phyloP scores from a whole-genome alignment of 1,140 invertebrate species.

The Pseudoatta argentina region DNA sequence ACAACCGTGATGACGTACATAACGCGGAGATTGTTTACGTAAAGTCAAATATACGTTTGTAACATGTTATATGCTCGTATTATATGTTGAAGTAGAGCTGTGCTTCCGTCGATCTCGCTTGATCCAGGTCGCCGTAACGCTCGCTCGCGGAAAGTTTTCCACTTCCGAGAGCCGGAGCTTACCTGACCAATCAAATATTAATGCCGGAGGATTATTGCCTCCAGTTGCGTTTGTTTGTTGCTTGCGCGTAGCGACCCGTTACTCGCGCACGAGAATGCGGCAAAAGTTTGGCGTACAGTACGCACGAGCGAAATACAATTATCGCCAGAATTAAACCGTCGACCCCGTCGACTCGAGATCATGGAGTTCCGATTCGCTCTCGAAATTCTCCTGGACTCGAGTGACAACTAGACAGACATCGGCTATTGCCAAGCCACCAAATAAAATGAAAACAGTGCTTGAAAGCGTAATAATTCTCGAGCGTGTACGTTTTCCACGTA shows the following conservation, averaged over 20 bases:
- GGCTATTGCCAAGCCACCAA: background rate
- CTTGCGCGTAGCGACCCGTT: background rate
- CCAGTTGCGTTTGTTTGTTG: constrained; percentile 22
- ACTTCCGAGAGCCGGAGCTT: constrained; percentile 9
- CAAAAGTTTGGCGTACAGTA: background rate
- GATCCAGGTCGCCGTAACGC: constrained; percentile 28
- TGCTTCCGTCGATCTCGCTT: constrained; percentile 23
- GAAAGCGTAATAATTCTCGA: constrained; percentile 27
- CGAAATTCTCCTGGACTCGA: background rate
- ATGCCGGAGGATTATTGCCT: constrained; percentile 34
- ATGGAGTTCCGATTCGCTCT: background rate
- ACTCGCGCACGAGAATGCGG: background rate
- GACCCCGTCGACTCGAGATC: background rate
- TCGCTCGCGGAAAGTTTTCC: constrained; percentile 40
- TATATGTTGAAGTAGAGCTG: no score
- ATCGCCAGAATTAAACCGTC: background rate
- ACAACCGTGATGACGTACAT: background rate
- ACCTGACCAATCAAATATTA: constrained; percentile 52
- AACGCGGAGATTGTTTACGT: constrained; percentile 36
- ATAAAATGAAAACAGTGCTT: constrained; percentile 13
- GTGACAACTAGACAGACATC: background rate
- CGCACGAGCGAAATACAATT: background rate
- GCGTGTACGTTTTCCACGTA: background rate
- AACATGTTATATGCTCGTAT: background rate
- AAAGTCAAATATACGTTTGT: background rate